Conservation (phyloP, 2,888 invertebrate genomes). For the Oxycera nigricornis region DNA sequence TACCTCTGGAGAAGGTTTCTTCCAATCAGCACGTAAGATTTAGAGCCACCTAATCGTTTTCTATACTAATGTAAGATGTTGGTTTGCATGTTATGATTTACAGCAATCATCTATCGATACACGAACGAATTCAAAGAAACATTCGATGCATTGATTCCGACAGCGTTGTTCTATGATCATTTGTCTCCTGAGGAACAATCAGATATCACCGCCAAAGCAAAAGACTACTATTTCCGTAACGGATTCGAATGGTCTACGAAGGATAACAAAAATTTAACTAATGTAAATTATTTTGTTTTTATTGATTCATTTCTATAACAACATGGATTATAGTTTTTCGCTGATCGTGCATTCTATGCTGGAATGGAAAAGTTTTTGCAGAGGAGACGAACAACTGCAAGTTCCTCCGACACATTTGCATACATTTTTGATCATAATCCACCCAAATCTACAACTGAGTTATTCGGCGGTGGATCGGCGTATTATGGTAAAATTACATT, state of each 20-base stretch:
- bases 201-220: background rate
- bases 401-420: background rate
- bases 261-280: background rate
- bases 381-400: background rate
- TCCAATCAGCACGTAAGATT: background rate
- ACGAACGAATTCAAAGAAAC: background rate
- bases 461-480: background rate
- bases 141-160: background rate
- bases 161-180: background rate
- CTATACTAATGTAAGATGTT: background rate
- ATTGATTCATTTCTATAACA: background rate
- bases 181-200: background rate
- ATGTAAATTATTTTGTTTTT: background rate
- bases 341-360: background rate
- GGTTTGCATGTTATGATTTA: background rate
- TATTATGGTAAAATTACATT: slow-evolving; percentile 42
- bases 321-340: slow-evolving; percentile 42
- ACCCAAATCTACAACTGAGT: background rate
- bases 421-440: background rate
- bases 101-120: background rate
- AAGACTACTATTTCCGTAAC: background rate
- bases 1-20: background rate
- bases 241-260: background rate
- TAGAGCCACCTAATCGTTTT: background rate
- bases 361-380: background rate